Evolutionary conservation across 2,888 invertebrate species (phyloP).

Genomic region (Hololepta plana): DNA sequence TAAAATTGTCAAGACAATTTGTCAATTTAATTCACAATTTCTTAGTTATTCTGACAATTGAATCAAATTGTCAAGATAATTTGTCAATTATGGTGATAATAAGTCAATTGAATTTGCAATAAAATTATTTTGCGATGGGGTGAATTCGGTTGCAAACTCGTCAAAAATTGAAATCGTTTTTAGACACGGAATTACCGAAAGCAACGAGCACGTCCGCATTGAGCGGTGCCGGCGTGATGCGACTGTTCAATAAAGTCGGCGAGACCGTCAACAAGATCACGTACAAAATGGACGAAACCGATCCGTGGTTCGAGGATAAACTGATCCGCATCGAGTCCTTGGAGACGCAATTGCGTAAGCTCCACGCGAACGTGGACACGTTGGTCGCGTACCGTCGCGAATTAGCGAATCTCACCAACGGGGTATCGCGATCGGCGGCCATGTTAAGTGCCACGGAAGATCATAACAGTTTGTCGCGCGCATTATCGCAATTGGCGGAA

Average conservation of each 20-base stretch:
- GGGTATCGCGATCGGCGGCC: slow-evolving; percentile 73
- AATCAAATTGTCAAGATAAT: background rate
- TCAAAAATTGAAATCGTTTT: slow-evolving; percentile 16
- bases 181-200: slow-evolving; percentile 84
- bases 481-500: slow-evolving; percentile 79
- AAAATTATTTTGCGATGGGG: no score
- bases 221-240: slow-evolving; percentile 86
- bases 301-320: slow-evolving; percentile 99
- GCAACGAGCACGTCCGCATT: slow-evolving; percentile 90
- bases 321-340: slow-evolving; percentile 78
- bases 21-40: no score
- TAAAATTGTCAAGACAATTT: no score
- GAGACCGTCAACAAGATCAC: slow-evolving; percentile 97
- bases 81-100: slow-evolving; percentile 3
- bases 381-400: slow-evolving; percentile 77
- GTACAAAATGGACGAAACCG: slow-evolving; percentile 97
- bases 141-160: no score
- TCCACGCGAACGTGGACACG: slow-evolving; percentile 74
- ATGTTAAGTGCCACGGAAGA: slow-evolving; percentile 87
- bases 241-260: slow-evolving; percentile 88
- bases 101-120: no score
- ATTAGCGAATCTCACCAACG: slow-evolving; percentile 56
- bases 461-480: slow-evolving; percentile 77
- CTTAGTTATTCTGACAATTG: no score
- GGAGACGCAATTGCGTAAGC: slow-evolving; percentile 71